phyloP scores from a whole-genome alignment of 2,888 invertebrate genomes.

The Microchrysa polita region DNA sequence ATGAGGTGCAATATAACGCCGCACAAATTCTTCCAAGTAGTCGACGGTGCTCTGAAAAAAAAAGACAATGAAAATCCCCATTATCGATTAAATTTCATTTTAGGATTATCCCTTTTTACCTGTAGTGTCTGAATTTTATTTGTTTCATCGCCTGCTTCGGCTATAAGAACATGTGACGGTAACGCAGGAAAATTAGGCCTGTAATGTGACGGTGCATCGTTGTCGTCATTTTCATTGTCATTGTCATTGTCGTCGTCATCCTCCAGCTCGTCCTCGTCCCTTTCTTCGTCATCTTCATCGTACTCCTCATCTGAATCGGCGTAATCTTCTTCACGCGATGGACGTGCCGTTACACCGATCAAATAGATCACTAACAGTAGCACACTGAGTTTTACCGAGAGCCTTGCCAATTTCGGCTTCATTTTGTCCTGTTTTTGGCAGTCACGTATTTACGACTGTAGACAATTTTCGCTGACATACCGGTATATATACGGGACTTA shows the following conservation, averaged over 20 bases:
- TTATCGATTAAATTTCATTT: too few relatives aligned
- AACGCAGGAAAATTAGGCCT: neutral
- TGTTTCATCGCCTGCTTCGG: neutral
- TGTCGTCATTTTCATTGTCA: neutral
- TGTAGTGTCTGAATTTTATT: neutral
- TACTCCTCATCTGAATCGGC: neutral
- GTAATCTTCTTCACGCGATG: neutral
- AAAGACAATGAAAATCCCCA: neutral
- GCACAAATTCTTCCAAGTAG: constrained; percentile 29
- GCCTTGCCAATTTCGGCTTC: neutral
- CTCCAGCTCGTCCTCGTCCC: neutral
- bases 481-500: constrained; percentile 24
- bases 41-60: constrained; percentile 1
- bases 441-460: neutral
- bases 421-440: neutral
- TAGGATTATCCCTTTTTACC: too few relatives aligned
- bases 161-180: neutral
- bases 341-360: constrained; percentile 19
- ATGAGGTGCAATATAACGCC: neutral
- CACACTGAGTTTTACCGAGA: constrained; percentile 16
- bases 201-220: neutral
- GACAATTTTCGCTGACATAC: neutral
- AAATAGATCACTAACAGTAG: constrained; percentile 17
- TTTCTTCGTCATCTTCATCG: constrained; percentile 7
- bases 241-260: constrained; percentile 20